phyloP scores from a whole-genome alignment of 2,113 vertebrate genomes.

The Montifringilla adamsi region DNA sequence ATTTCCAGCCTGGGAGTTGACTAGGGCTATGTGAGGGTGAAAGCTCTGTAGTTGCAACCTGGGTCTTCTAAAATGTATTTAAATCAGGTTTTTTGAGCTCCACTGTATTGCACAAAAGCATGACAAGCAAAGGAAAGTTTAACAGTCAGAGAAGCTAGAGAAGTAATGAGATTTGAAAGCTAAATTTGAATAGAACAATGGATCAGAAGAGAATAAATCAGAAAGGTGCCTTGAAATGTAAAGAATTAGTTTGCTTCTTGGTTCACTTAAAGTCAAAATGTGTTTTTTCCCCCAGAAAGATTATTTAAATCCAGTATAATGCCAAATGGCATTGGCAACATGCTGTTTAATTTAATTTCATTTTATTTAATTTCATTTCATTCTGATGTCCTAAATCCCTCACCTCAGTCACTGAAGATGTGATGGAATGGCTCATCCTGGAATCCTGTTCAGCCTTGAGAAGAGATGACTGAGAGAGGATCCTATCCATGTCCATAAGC shows the following conservation, averaged over 20 bases:
- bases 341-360: background rate
- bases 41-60: background rate
- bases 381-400: background rate
- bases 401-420: background rate
- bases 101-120: background rate
- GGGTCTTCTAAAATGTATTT: background rate
- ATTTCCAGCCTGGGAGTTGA: background rate
- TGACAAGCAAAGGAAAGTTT: background rate
- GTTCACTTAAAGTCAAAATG: background rate
- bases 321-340: background rate
- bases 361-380: background rate
- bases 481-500: background rate
- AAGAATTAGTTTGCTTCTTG: background rate
- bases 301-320: conserved; percentile 23
- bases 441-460: background rate
- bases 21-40: background rate
- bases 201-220: conserved; percentile 16
- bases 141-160: background rate
- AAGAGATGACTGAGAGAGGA: background rate
- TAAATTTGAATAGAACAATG: conserved; percentile 28
- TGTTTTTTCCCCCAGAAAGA: background rate
- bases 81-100: conserved; percentile 8
- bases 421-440: background rate
- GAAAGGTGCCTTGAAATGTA: background rate
- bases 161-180: conserved; percentile 43